A percentile compares a stretch with the other conserved stretches of the same genome.
These are phyloP conservation scores for Eupithecia tripunctaria DNA, from an alignment of 2,888 invertebrate species.

Conservation along the genomic window DNA sequence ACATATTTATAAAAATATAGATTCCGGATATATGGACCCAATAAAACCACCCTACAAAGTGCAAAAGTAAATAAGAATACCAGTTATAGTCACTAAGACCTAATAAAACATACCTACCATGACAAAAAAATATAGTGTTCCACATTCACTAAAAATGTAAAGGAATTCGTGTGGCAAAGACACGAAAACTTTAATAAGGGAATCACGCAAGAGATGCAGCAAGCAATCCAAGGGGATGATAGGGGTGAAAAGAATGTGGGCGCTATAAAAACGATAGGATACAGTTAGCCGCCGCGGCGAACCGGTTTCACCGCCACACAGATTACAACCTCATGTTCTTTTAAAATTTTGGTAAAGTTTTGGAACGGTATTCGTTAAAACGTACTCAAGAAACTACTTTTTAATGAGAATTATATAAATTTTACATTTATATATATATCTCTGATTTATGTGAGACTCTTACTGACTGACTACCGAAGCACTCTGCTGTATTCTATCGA, in stretches of 20 bases:
- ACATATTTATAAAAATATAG: background rate
- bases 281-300: conserved; percentile 74
- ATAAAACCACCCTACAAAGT: background rate
- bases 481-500: background rate
- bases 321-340: conserved; percentile 48
- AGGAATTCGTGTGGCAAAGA: conserved; percentile 6
- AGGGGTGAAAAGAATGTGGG: conserved; percentile 80
- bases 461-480: background rate
- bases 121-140: background rate
- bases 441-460: background rate
- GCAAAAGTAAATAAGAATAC: background rate
- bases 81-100: background rate
- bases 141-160: background rate
- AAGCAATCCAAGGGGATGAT: conserved; percentile 59
- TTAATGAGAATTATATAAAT: too few species aligned
- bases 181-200: conserved; percentile 25
- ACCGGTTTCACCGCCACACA: conserved; percentile 68
- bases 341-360: conserved; percentile 6
- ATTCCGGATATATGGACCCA: background rate
- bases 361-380: background rate
- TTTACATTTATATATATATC: too few species aligned
- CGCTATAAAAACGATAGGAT: conserved; percentile 70
- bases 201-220: conserved; percentile 49
- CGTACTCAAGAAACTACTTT: too few species aligned
- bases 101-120: background rate